Evolutionary conservation across 2,888 invertebrate genomes (phyloP), one percentile per base, ranked within the genome.

Genomic region (Rutpela maculata): DNA sequence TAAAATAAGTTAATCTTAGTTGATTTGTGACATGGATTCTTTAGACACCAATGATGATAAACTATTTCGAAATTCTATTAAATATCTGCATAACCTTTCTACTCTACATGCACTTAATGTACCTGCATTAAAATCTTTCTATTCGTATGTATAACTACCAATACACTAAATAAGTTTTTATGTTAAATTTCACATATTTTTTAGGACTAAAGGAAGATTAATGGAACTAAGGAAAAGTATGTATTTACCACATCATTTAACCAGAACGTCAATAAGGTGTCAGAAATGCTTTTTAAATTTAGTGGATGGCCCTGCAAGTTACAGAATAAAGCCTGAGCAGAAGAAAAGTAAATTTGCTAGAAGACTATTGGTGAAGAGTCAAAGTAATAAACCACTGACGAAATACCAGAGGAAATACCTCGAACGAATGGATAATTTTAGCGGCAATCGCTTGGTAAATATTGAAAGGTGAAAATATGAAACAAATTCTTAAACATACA

Each of bases 371-470:
- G 17, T 38, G 10, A 81, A 80, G 70, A 56, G 55, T 43, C 63
- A 78, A 15, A 56, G 62, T 26, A 75, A 75, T n/a, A 68, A 68
- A 59, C 67, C 76, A 55, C 38, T 81, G 26, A 80, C 81, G 10
- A 74, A 72, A 38, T 81, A 75, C 43, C 81, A 81, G 56, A 38
- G 76, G 50, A 75, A 77, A 22, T 81, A 80, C 66, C 18, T 77
- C 10, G 71, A 79, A 43, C 71, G 66, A 56, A 59, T 75, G 15
- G 63, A 68, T 56, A 67, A 68, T 3, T 75, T 75, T 35, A 73
- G 72, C 35, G 78, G 80, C 74, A 81, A 80, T 68, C 63, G 38
- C 10, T 43, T 81, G 74, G 81, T 80, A 75, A 76, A 78, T 76
- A 12, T n/a, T 26, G 22, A 4, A 1, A 26, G 4, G n/a, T 3